Conservation (phyloP, 1,140 invertebrate genomes). For the Caenorhabditis latens region DNA sequence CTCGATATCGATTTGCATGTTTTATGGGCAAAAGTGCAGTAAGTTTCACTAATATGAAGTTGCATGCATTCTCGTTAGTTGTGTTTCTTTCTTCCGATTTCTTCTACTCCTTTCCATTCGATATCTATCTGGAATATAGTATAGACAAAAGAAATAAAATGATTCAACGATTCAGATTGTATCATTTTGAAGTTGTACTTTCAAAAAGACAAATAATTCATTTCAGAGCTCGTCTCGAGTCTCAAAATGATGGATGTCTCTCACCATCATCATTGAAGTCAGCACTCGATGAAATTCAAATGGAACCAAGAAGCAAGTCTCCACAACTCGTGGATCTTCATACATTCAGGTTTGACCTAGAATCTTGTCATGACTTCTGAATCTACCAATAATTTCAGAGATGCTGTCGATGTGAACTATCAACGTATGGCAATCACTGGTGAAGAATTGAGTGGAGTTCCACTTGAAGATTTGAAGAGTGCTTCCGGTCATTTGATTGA, state of each 20-base stretch:
- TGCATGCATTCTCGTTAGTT: not conserved
- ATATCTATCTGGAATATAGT: no score
- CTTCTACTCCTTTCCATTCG: no score
- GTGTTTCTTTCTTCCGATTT: no score
- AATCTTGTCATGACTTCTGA: not conserved
- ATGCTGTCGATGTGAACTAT: constrained; percentile 77
- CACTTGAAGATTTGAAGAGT: constrained; percentile 73
- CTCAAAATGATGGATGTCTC: constrained; percentile 48
- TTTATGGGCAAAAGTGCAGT: constrained; percentile 11
- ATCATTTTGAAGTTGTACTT: no score
- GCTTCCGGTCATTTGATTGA: constrained; percentile 73
- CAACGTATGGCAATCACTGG: constrained; percentile 77
- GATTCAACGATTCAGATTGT: no score
- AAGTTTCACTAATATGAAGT: not conserved
- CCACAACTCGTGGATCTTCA: constrained; percentile 75
- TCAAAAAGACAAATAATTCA: not conserved
- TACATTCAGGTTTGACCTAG: constrained; percentile 68
- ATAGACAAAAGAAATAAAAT: no score
- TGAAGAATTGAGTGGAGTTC: constrained; percentile 77
- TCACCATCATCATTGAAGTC: constrained; percentile 52
- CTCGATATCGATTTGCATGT: constrained; percentile 50
- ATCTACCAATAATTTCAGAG: constrained; percentile 44
- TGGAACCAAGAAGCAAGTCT: constrained; percentile 61
- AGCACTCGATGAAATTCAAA: constrained; percentile 56
- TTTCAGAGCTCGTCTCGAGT: constrained; percentile 60